Evolutionary conservation across 2,113 vertebrate species (phyloP).

Genomic region (Butastur rufipennis): DNA sequence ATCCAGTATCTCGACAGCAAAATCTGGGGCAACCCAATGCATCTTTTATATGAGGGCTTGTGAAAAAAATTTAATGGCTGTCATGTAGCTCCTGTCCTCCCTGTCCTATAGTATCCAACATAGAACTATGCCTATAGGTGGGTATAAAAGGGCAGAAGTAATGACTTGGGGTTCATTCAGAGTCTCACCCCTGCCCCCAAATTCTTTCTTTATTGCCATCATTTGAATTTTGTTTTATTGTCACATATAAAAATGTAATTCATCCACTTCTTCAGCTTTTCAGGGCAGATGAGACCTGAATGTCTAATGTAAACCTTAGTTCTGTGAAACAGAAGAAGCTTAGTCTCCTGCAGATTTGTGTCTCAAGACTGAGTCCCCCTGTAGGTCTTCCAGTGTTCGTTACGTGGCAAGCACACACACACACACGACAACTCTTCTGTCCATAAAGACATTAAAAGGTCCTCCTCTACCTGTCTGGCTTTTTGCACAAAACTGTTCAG

Average conservation of each 20-base stretch:
- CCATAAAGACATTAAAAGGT: neutral
- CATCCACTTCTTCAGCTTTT: neutral
- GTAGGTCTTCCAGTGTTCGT: neutral
- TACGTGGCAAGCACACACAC: neutral
- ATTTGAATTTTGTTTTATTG: neutral
- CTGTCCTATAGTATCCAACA: neutral
- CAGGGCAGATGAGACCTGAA: neutral
- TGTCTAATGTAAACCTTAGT: neutral
- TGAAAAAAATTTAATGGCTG: neutral
- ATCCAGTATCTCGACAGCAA: neutral
- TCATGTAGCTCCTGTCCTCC: neutral
- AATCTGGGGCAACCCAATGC: neutral
- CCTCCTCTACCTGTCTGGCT: neutral
- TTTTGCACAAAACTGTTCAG: neutral
- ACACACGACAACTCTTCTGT: neutral
- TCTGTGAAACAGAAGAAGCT: neutral
- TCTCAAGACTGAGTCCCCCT: neutral
- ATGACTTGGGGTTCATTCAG: neutral
- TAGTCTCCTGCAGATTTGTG: neutral
- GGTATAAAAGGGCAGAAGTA: neutral
- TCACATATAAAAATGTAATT: neutral
- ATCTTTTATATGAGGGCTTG: neutral
- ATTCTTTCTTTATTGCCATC: neutral
- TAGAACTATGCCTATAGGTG: neutral
- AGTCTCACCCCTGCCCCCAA: neutral